Evolutionary conservation across 2,113 vertebrate species (phyloP).

Genomic region (Hystrix brachyura): DNA sequence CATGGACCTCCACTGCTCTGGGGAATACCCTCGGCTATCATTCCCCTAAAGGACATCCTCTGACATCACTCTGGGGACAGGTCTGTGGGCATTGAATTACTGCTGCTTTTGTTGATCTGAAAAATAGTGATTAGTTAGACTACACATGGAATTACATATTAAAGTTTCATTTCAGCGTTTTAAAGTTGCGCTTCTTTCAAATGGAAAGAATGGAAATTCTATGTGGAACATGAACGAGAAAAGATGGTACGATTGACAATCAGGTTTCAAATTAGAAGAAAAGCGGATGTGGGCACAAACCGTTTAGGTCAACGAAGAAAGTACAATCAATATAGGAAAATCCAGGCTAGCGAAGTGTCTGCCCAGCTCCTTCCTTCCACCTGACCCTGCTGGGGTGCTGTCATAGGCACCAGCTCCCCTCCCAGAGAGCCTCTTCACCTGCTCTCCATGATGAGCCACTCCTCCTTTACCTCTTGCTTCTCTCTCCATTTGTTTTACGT

Average conservation of each 20-base stretch:
- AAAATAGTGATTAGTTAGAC: not conserved
- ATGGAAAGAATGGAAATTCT: not conserved
- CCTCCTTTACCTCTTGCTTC: not conserved
- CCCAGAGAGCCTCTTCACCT: not conserved
- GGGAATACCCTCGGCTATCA: not conserved
- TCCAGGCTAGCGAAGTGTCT: not conserved
- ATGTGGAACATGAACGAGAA: not conserved
- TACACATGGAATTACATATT: not conserved
- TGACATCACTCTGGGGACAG: not conserved
- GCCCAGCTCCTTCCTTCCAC: not conserved
- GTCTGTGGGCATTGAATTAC: not conserved
- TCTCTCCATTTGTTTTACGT: not conserved
- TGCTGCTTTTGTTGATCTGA: not conserved
- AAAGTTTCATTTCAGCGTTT: not conserved
- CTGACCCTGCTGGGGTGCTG: fast-evolving
- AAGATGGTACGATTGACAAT: not conserved
- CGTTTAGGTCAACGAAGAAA: not conserved
- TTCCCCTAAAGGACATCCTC: not conserved
- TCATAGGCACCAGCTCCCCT: not conserved
- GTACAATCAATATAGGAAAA: not conserved
- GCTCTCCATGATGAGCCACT: not conserved
- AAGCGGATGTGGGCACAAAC: not conserved
- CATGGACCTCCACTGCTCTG: not conserved
- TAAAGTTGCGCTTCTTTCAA: not conserved
- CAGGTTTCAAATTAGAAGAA: not conserved